Percentiles rank a stretch among this genome's conserved stretches.
Conservation (phyloP, 2,113 vertebrate genomes). For the Regulus satrapa region DNA sequence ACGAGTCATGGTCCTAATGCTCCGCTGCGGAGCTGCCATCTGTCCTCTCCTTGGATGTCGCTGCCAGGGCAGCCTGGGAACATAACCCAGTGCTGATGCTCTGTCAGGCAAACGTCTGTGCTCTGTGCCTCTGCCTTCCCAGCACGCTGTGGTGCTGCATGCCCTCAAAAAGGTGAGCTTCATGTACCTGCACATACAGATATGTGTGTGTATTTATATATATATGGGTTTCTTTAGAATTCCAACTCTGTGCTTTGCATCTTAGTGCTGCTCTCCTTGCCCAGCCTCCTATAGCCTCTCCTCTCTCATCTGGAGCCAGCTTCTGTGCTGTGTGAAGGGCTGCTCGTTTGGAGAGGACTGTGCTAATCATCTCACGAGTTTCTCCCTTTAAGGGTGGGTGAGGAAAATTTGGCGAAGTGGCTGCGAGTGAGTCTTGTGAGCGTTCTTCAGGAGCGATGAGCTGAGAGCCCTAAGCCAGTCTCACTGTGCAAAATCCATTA, state of each 20-base stretch:
- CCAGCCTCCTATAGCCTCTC: background rate
- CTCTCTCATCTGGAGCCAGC: background rate
- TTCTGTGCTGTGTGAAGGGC: background rate
- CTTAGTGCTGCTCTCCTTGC: background rate
- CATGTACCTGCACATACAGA: background rate
- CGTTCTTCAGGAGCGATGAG: accelerated
- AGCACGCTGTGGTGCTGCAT: background rate
- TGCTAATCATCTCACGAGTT: background rate
- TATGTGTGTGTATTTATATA: accelerated
- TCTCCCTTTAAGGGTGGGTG: background rate
- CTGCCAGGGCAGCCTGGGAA: background rate
- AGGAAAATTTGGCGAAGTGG: background rate
- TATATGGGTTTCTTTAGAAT: background rate
- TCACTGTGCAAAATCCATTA: constrained; percentile 32
- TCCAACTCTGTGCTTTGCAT: background rate
- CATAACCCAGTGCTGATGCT: background rate
- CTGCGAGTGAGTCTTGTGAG: background rate
- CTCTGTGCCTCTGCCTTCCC: background rate
- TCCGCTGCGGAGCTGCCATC: background rate
- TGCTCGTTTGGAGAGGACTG: background rate
- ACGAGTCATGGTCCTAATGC: background rate
- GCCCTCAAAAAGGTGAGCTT: background rate
- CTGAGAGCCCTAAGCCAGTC: background rate
- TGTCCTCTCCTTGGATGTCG: background rate
- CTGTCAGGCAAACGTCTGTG: background rate